Conservation (phyloP, 2,113 vertebrate genomes). For the Riparia riparia region DNA sequence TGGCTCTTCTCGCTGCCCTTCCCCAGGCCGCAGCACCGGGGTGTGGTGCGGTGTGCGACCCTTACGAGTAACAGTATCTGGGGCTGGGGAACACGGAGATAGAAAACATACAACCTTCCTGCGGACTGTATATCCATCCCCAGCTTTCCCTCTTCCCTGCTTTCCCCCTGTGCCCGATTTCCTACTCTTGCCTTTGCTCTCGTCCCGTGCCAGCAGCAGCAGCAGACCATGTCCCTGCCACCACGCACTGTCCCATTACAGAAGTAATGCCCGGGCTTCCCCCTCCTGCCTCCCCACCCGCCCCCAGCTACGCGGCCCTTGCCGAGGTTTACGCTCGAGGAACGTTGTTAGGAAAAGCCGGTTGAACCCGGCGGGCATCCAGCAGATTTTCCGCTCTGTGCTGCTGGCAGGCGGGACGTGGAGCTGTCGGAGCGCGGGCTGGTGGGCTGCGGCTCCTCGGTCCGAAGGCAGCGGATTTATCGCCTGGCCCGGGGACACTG, state of each 20-base stretch:
- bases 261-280: not conserved
- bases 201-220: not conserved
- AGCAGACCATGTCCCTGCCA: not conserved
- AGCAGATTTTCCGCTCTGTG: not conserved
- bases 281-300: not conserved
- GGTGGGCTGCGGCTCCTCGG: not conserved
- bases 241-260: rapidly evolving
- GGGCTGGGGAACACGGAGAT: rapidly evolving
- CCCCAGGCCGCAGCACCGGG: not conserved
- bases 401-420: not conserved
- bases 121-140: no score
- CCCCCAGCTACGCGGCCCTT: rapidly evolving
- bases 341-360: not conserved
- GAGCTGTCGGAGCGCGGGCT: not conserved
- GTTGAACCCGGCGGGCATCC: not conserved
- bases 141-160: not conserved
- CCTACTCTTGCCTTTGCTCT: not conserved
- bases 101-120: not conserved
- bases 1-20: not conserved
- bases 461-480: rapidly evolving
- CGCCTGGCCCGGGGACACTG: not conserved
- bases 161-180: not conserved
- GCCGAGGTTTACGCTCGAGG: not conserved
- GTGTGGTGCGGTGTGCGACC: rapidly evolving
- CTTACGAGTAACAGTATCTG: not conserved